Conservation (phyloP, 2,888 invertebrate genomes). For the Mesodorylaimus sp. region DNA sequence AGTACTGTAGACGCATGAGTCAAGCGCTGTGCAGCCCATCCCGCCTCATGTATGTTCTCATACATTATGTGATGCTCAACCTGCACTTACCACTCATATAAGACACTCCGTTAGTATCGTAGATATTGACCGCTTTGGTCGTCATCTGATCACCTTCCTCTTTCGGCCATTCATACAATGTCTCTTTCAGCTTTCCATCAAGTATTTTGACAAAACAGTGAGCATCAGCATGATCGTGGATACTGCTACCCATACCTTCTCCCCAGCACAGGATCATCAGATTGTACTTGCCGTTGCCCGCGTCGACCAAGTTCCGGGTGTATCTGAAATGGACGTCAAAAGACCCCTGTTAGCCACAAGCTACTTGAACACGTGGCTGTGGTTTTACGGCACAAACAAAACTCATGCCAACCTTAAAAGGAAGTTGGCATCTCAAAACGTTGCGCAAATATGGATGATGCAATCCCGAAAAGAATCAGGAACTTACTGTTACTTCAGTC, state of each 20-base stretch:
- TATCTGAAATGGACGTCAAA: constrained; percentile 51
- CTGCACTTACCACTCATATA: constrained; percentile 90
- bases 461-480: too few relatives aligned
- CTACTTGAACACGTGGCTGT: too few relatives aligned
- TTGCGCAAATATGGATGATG: too few relatives aligned
- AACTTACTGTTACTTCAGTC: too few relatives aligned
- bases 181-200: constrained; percentile 60
- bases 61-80: too few relatives aligned
- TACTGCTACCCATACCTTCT: constrained; percentile 54
- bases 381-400: too few relatives aligned
- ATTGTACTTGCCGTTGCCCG: constrained; percentile 90
- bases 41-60: too few relatives aligned
- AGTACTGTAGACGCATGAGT: too few relatives aligned
- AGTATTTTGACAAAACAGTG: constrained; percentile 90
- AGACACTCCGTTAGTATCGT: constrained; percentile 58
- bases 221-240: constrained; percentile 86
- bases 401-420: too few relatives aligned
- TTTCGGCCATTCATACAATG: constrained; percentile 60
- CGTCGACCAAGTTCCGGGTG: constrained; percentile 82
- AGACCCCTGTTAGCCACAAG: neutral
- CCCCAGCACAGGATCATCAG: constrained; percentile 96
- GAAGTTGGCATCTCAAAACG: too few relatives aligned
- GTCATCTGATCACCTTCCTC: constrained; percentile 28
- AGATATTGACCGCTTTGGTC: constrained; percentile 42
- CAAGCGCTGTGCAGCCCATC: too few relatives aligned